Evolutionary conservation across 2,888 invertebrate genomes (phyloP), one percentile per base, ranked within the genome.

Genomic region (Harpagoxenus sublaevis): DNA sequence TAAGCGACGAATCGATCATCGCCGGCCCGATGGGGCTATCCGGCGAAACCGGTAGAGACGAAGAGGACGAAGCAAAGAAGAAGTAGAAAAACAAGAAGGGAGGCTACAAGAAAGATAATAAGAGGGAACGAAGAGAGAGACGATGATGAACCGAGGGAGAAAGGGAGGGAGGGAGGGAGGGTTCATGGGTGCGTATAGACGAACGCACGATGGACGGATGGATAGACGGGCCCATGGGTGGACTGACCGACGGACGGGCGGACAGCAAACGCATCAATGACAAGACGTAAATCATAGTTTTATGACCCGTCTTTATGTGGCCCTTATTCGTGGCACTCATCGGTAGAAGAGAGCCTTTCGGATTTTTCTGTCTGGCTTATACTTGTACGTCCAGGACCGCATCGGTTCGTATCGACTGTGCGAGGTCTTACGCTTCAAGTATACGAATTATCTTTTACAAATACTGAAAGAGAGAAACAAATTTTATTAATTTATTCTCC

Each of bases 221-320:
- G 93, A 92, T 92, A 60, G 60, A 63, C 75, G 60, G 28, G 53
- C 60, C 57, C 12, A 77, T 45, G 55, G 39, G 51, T 51, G 75
- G 68, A 68, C 35, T 53, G 75, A 85, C 53, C 62, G 71, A 74
- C 63, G 45, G 66, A 89, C 66, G 89, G 86, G 87, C 91, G 87
- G 87, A 88, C 89, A 83, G 89, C 87, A 85, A 90, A 90, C 92
- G 92, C 93, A 92, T 92, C 93, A 93, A 92, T 93, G 94, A 94
- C 94, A 93, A 92, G 94, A 93, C 92, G 93, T 94, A 94, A 94
- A 94, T 94, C 94, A 94, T 94, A 94, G 93, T 93, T 94, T 94
- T 94, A 93, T 92, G 94, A 91, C 91, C 91, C 91, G 91, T 92
- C 91, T 94, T 93, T 93, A 92, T 91, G 92, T 90, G 92, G 93